Conservation (phyloP, 2,797 vertebrate genomes). For the Coilia nasus region DNA sequence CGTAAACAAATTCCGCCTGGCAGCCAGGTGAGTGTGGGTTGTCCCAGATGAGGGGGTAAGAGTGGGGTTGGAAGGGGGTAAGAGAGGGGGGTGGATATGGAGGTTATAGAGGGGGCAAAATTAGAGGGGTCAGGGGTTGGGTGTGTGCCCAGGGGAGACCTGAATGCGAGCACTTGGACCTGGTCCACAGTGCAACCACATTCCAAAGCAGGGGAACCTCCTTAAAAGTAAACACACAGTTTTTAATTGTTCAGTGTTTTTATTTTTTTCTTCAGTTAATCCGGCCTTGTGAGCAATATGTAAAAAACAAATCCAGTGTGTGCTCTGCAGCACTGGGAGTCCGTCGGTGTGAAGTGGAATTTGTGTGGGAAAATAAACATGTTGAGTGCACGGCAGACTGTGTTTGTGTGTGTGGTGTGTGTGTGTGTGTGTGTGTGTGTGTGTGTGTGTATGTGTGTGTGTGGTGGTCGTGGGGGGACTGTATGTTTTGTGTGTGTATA, state of each 20-base stretch:
- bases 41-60: constrained; percentile 31
- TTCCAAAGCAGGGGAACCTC: constrained; percentile 32
- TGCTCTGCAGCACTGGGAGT: constrained; percentile 21
- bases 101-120: no score
- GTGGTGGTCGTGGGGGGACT: background rate
- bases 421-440: no score
- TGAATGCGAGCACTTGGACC: constrained; percentile 2
- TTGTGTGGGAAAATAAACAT: constrained; percentile 53
- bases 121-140: no score
- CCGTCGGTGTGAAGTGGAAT: constrained; percentile 48
- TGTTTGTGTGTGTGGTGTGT: background rate
- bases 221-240: constrained; percentile 51
- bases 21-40: constrained; percentile 20
- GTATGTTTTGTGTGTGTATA: background rate
- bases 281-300: background rate
- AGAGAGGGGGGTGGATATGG: background rate
- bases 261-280: background rate
- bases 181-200: constrained; percentile 29
- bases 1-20: constrained; percentile 44
- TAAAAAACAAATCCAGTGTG: constrained; percentile 28
- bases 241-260: background rate
- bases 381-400: background rate
- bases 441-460: no score
- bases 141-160: background rate
- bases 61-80: background rate